A percentile compares a stretch with the other conserved stretches of the same genome.
Evolutionary conservation across 2,113 vertebrate genomes (phyloP).

Genomic region (Equus przewalskii): DNA sequence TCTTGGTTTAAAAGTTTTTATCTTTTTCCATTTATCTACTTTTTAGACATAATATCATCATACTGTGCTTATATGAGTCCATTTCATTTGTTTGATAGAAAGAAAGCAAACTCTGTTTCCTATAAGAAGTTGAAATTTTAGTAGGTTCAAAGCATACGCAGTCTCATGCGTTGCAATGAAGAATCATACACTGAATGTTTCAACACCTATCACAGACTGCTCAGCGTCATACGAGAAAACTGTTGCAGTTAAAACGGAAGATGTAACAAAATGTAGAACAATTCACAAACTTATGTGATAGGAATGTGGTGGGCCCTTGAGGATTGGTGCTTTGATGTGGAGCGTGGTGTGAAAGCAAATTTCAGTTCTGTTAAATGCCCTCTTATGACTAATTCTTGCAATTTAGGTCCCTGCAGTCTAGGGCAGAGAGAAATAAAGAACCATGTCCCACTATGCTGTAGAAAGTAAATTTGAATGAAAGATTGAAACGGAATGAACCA

Average conservation of each 20-base stretch:
- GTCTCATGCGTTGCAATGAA: neutral
- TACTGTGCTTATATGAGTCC: neutral
- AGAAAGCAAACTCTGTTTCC: slow-evolving; percentile 7
- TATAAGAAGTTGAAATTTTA: slow-evolving; percentile 36
- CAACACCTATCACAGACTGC: slow-evolving; percentile 48
- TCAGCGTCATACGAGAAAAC: slow-evolving; percentile 35
- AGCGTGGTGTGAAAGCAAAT: slow-evolving; percentile 64
- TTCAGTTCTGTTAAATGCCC: slow-evolving; percentile 70
- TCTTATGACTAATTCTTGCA: slow-evolving; percentile 77
- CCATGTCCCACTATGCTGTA: neutral
- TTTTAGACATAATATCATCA: slow-evolving; percentile 32
- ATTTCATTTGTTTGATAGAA: slow-evolving; percentile 40
- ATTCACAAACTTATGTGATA: slow-evolving; percentile 68
- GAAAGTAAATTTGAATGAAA: slow-evolving; percentile 77
- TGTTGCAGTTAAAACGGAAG: slow-evolving; percentile 75
- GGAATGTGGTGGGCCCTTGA: slow-evolving; percentile 42
- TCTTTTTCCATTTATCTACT: slow-evolving; percentile 33
- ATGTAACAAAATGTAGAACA: slow-evolving; percentile 62
- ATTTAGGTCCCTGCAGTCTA: slow-evolving; percentile 59
- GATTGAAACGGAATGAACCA: slow-evolving; percentile 68
- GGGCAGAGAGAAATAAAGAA: slow-evolving; percentile 73
- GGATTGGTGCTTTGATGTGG: slow-evolving; percentile 71
- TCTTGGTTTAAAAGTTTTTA: slow-evolving; percentile 43
- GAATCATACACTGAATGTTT: slow-evolving; percentile 8
- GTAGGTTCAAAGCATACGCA: neutral